Percentiles rank a stretch among this genome's conserved stretches.
phyloP scores from a whole-genome alignment of 2,797 vertebrate genomes.

The Cryptoprocta ferox region DNA sequence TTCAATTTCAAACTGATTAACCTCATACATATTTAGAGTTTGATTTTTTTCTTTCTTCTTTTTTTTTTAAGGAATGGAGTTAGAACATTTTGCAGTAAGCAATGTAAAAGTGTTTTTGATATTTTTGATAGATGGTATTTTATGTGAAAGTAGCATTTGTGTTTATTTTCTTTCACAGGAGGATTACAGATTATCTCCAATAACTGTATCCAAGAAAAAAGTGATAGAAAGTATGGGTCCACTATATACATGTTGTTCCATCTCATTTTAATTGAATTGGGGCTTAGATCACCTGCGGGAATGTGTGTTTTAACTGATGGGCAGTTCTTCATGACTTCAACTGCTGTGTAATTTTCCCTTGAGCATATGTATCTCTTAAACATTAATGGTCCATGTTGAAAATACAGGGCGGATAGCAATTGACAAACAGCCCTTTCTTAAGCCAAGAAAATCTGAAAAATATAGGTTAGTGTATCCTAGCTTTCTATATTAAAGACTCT shows the following conservation, averaged over 20 bases:
- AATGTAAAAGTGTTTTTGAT: not conserved
- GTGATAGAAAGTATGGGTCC: not conserved
- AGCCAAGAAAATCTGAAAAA: constrained; percentile 41
- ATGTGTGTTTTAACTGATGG: not conserved
- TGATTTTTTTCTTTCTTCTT: not conserved
- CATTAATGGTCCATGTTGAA: constrained; percentile 11
- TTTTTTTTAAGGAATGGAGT: not conserved
- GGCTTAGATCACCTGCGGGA: constrained; percentile 5
- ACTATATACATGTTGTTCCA: not conserved
- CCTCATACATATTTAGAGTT: not conserved
- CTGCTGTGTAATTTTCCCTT: constrained; percentile 13
- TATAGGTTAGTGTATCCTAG: not conserved
- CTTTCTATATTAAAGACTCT: not conserved
- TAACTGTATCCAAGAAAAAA: constrained; percentile 26
- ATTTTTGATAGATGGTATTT: constrained; percentile 55
- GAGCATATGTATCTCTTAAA: not conserved
- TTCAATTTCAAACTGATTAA: not conserved
- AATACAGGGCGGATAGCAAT: not conserved
- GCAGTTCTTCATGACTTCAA: constrained; percentile 26
- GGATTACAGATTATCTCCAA: constrained; percentile 26
- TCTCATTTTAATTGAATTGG: constrained; percentile 62
- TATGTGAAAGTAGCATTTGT: constrained; percentile 31
- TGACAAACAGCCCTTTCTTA: not conserved
- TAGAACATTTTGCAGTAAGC: constrained; percentile 28
- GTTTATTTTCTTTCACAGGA: constrained; percentile 55